These are phyloP conservation scores for Octopus sinensis DNA, from an alignment of 1,140 invertebrate species.

Conservation along the genomic window DNA sequence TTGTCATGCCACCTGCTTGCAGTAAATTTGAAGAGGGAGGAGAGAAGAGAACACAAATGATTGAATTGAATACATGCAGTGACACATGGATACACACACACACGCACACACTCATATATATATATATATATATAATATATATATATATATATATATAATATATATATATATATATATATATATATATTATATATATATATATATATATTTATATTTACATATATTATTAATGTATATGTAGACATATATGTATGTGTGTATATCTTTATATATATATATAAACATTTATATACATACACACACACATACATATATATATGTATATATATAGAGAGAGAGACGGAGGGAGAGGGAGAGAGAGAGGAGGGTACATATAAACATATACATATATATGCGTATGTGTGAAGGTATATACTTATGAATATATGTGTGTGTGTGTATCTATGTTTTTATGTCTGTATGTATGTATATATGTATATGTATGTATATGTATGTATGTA, in stretches of 20 bases:
- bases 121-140: background rate
- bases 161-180: background rate
- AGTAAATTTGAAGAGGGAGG: background rate
- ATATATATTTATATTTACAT: background rate
- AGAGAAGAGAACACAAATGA: background rate
- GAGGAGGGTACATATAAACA: background rate
- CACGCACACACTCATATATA: background rate
- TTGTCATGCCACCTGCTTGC: background rate
- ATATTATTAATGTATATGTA: background rate
- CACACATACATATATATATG: no score
- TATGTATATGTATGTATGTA: background rate
- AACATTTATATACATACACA: background rate
- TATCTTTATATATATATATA: background rate
- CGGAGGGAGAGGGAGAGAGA: background rate
- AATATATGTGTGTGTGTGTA: no score
- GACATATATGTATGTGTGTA: background rate
- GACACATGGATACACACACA: background rate
- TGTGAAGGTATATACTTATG: no score
- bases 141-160: background rate
- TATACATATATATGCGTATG: background rate
- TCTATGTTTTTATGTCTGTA: no score
- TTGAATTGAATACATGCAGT: background rate
- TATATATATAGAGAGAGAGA: no score
- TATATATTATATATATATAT: background rate
- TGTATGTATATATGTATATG: no score